Evolutionary conservation across 1,140 invertebrate species (phyloP).

Genomic region (Sycophila sp.): DNA sequence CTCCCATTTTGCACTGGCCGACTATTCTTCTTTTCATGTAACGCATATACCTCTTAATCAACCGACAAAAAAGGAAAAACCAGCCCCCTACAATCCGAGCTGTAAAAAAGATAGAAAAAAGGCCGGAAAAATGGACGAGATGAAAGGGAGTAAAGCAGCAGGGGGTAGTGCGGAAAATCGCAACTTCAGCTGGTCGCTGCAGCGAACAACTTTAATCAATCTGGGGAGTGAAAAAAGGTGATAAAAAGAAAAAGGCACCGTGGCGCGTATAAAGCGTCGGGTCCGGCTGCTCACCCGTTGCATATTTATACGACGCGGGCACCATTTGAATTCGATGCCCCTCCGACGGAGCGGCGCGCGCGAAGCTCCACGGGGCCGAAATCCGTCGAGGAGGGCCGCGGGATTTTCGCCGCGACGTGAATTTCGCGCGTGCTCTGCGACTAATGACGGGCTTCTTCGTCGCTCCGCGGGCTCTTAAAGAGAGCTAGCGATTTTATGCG

Average conservation of each 20-base stretch:
- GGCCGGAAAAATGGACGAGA: background rate
- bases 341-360: too few species aligned
- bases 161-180: background rate
- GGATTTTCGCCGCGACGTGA: background rate
- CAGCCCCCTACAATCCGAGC: background rate
- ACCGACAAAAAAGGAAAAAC: background rate
- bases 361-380: too few species aligned
- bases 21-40: too few species aligned
- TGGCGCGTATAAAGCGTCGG: conserved; percentile 23
- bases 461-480: conserved; percentile 15
- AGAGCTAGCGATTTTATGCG: conserved; percentile 18
- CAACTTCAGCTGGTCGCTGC: background rate
- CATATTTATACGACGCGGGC: conserved; percentile 49
- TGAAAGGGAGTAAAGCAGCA: too few species aligned
- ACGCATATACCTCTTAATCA: too few species aligned
- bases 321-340: conserved; percentile 46
- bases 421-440: background rate
- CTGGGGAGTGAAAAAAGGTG: conserved; percentile 47
- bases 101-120: background rate
- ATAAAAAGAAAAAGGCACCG: conserved; percentile 41
- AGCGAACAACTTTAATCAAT: conserved; percentile 47
- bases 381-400: conserved; percentile 28
- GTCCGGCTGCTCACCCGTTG: conserved; percentile 34
- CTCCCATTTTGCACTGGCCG: too few species aligned
- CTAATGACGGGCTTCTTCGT: background rate